phyloP scores from a whole-genome alignment of 2,888 invertebrate species.

The Conus canariensis region DNA sequence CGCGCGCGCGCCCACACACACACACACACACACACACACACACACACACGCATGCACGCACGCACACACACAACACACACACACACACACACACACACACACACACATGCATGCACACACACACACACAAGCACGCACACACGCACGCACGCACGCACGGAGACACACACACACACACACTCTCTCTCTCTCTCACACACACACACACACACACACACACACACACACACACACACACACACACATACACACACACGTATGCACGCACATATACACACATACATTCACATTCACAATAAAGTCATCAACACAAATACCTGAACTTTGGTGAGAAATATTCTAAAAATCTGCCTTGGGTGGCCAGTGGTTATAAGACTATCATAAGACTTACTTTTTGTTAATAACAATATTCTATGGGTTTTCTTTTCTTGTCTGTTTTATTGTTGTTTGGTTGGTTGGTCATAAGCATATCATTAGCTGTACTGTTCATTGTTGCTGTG shows the following conservation, averaged over 20 bases:
- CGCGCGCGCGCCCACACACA: too few relatives aligned
- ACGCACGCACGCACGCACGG: not conserved
- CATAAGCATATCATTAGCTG: too few relatives aligned
- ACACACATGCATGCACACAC: not conserved
- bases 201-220: constrained; percentile 31
- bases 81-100: not conserved
- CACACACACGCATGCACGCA: not conserved
- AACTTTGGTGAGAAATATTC: too few relatives aligned
- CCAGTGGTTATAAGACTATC: too few relatives aligned
- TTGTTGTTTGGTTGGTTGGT: too few relatives aligned
- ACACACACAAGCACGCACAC: not conserved
- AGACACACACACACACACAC: not conserved
- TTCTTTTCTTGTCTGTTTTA: too few relatives aligned
- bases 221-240: constrained; percentile 3
- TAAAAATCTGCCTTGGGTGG: too few relatives aligned
- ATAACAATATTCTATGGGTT: too few relatives aligned
- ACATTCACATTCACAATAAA: not conserved
- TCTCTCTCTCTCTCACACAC: not conserved
- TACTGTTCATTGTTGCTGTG: too few relatives aligned
- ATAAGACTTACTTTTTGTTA: too few relatives aligned
- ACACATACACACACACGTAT: not conserved
- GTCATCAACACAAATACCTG: too few relatives aligned
- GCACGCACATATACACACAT: not conserved
- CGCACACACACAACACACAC: not conserved
- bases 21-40: not conserved